phyloP scores from a whole-genome alignment of 1,140 invertebrate genomes.

The Subanguina moxae region DNA sequence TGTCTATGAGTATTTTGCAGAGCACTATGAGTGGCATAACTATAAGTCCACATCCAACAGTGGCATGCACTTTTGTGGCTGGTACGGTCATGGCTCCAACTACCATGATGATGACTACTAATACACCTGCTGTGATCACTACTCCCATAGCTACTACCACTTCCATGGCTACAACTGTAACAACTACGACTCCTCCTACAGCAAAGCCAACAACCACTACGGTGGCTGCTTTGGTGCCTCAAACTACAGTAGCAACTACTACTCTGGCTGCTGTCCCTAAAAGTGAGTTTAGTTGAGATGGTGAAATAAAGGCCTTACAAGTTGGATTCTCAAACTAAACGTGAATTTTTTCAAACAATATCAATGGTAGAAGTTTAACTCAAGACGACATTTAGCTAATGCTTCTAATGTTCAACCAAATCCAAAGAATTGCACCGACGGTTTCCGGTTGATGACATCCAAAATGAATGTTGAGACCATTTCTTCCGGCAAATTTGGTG shows the following conservation, averaged over 20 bases:
- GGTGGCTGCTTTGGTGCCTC: too few relatives aligned
- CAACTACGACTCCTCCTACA: not conserved
- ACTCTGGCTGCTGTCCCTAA: too few relatives aligned
- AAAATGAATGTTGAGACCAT: not conserved
- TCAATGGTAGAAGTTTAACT: too few relatives aligned
- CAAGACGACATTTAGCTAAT: too few relatives aligned
- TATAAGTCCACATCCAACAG: too few relatives aligned
- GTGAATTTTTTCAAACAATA: too few relatives aligned
- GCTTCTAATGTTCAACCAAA: not conserved
- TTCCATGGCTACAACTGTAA: not conserved
- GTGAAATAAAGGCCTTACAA: too few relatives aligned
- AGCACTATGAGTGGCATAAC: too few relatives aligned
- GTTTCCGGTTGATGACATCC: not conserved
- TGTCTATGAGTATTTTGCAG: too few relatives aligned
- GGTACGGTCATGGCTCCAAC: not conserved
- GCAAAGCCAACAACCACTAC: not conserved
- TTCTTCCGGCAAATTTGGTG: conserved; percentile 3
- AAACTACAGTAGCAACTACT: not conserved
- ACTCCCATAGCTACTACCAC: not conserved
- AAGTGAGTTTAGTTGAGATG: too few relatives aligned
- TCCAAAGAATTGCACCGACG: conserved; percentile 5
- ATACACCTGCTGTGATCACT: not conserved
- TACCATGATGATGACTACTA: not conserved
- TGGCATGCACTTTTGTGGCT: not conserved
- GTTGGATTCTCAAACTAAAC: too few relatives aligned